Evolutionary conservation across 64 coral and sea anemone genomes (phyloP).

Genomic region (Hydrozoanthus tunicans): DNA sequence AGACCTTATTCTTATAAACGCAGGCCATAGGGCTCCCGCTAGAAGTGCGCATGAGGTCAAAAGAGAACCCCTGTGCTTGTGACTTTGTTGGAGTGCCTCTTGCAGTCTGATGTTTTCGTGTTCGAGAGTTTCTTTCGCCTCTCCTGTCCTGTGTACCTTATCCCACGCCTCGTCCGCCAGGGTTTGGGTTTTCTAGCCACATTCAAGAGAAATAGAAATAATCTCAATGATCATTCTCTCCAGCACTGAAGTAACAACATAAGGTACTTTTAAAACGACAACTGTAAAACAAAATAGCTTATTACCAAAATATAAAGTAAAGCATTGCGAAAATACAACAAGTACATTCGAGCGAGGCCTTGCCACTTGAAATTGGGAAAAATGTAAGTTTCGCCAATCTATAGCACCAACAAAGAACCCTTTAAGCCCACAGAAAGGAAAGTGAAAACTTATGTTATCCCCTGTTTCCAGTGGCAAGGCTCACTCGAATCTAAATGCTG

Average conservation of each 20-base stretch:
- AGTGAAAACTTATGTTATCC: too few species aligned
- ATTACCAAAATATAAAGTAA: too few species aligned
- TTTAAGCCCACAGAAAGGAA: too few species aligned
- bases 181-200: slow-evolving; percentile 88
- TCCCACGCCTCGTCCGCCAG: slow-evolving; percentile 92
- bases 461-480: too few species aligned
- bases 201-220: background rate
- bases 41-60: slow-evolving; percentile 85
- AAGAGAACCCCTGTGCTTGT: slow-evolving; percentile 67
- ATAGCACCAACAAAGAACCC: too few species aligned
- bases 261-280: background rate
- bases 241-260: background rate
- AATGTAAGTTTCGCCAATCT: too few species aligned
- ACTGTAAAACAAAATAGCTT: too few species aligned
- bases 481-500: too few species aligned
- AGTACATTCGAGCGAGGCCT: too few species aligned
- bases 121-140: slow-evolving; percentile 86
- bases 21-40: slow-evolving; percentile 89
- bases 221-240: background rate
- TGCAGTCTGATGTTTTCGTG: slow-evolving; percentile 81
- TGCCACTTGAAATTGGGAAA: too few species aligned
- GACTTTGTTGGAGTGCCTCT: slow-evolving; percentile 66
- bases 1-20: slow-evolving; percentile 72
- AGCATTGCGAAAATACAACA: too few species aligned
- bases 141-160: slow-evolving; percentile 79